Conservation (phyloP, 2,113 vertebrate genomes). For the Oenanthe oenanthe region DNA sequence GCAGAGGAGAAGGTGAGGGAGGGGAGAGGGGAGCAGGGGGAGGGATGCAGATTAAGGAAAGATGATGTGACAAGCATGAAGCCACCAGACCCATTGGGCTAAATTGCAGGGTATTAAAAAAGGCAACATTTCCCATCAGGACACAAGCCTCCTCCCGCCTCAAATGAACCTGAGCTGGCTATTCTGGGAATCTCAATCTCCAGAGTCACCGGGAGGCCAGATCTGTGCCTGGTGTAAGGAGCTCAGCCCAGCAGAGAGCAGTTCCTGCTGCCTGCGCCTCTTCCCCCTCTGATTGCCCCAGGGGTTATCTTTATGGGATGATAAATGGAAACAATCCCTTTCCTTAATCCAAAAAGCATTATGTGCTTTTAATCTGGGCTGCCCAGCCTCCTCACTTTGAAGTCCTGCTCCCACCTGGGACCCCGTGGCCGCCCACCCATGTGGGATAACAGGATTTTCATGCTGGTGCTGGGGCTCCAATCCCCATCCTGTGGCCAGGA, state of each 20-base stretch:
- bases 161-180: slow-evolving; percentile 39
- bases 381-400: background rate
- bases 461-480: background rate
- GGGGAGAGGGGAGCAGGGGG: background rate
- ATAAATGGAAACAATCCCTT: slow-evolving; percentile 29
- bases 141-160: background rate
- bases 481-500: background rate
- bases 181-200: slow-evolving; percentile 45
- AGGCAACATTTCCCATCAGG: slow-evolving; percentile 32
- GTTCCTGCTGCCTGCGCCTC: fast-evolving
- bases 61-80: slow-evolving; percentile 34
- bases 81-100: slow-evolving; percentile 12
- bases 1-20: background rate
- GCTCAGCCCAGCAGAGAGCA: background rate
- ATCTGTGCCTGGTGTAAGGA: background rate
- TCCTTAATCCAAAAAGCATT: slow-evolving; percentile 46
- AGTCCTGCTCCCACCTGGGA: background rate
- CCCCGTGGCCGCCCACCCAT: fast-evolving
- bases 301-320: background rate
- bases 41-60: slow-evolving; percentile 8
- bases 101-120: slow-evolving; percentile 48
- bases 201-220: background rate
- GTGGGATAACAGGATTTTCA: background rate
- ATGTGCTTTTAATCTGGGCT: background rate
- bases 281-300: background rate